Percentiles rank a stretch among this genome's conserved stretches.
phyloP scores from a whole-genome alignment of 2,113 vertebrate genomes.

The Ranitomeya imitator region DNA sequence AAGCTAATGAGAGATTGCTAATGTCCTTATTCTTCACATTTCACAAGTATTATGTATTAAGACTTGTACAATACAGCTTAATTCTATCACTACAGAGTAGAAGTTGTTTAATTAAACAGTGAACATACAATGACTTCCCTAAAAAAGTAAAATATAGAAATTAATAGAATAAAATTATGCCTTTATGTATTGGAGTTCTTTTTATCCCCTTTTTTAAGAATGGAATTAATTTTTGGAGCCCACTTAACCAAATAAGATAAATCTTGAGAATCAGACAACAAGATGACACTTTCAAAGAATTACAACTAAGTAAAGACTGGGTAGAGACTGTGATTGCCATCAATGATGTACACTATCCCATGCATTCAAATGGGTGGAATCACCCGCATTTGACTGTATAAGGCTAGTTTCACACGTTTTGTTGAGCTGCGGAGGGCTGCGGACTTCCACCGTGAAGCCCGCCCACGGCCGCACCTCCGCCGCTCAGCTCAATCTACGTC shows the following conservation, averaged over 20 bases:
- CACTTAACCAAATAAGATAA: background rate
- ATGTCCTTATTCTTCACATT: background rate
- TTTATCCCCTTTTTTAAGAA: background rate
- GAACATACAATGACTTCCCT: background rate
- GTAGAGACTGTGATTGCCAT: no score
- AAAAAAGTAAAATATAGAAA: background rate
- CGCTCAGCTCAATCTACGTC: no score
- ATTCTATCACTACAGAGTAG: background rate
- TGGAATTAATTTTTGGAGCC: background rate
- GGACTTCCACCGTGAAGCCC: no score
- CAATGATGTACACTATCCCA: no score
- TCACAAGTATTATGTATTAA: background rate
- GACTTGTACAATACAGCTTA: background rate
- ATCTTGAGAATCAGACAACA: no score
- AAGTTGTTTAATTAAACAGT: background rate
- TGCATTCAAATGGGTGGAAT: no score
- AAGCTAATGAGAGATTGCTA: background rate
- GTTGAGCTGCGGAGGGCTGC: no score
- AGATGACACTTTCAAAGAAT: no score
- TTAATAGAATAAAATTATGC: background rate
- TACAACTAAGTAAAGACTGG: no score
- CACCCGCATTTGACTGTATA: no score
- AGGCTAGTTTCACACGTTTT: no score
- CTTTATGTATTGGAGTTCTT: background rate
- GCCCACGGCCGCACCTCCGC: no score